phyloP scores from a whole-genome alignment of 2,888 invertebrate species.

The Heliconius hortense region DNA sequence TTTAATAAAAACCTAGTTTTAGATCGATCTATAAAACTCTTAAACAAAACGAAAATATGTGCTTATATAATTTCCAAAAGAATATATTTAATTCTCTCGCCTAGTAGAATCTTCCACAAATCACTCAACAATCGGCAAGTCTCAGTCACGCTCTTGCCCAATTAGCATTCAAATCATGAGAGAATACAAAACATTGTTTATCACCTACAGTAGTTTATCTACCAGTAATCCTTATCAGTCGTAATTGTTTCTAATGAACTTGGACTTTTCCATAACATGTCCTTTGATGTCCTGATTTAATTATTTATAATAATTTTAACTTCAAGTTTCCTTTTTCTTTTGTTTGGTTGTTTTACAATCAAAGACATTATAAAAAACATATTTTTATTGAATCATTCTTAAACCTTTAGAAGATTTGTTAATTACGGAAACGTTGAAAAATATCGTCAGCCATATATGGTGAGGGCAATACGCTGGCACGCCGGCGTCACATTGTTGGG shows the following conservation, averaged over 20 bases:
- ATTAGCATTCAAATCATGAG: slow-evolving; percentile 17
- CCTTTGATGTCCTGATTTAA: background rate
- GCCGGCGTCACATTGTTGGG: slow-evolving; percentile 69
- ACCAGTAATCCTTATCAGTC: slow-evolving; percentile 26
- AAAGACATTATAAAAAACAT: background rate
- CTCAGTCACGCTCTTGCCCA: slow-evolving; percentile 10
- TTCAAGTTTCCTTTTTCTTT: too few relatives aligned
- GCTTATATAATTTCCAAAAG: background rate
- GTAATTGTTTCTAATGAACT: slow-evolving; percentile 31
- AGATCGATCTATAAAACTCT: too few relatives aligned
- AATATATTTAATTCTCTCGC: background rate
- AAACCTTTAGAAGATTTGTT: slow-evolving; percentile 10
- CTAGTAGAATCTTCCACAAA: slow-evolving; percentile 10
- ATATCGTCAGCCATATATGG: slow-evolving; percentile 64
- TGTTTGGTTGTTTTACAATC: too few relatives aligned
- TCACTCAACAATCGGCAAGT: background rate
- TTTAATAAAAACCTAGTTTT: background rate
- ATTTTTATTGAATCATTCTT: background rate
- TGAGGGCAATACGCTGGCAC: slow-evolving; percentile 55
- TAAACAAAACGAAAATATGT: background rate
- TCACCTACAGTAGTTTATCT: background rate
- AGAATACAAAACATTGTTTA: slow-evolving; percentile 19
- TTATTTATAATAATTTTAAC: background rate
- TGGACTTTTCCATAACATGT: slow-evolving; percentile 58
- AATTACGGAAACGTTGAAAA: slow-evolving; percentile 63